Evolutionary conservation across 2,888 invertebrate species (phyloP), one percentile per base, ranked within the genome.

Genomic region (Tiliacea citrago): DNA sequence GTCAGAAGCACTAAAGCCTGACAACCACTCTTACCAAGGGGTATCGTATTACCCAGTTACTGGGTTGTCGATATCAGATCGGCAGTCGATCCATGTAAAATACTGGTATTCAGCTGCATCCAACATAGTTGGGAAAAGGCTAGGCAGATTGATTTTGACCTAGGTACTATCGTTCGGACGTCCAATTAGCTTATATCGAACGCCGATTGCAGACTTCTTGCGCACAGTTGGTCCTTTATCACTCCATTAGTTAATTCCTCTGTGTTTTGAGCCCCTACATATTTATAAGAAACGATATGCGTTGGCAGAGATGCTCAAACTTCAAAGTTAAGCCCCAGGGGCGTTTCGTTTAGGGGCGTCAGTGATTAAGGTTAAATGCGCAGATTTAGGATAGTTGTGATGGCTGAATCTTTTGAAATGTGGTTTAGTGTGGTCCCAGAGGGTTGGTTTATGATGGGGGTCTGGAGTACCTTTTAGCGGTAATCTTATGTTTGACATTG

Each of bases 261-360:
- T 63, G 51, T 66, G 61, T 60, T 57, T 55, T 42, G 35, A 29
- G n/a, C 55, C 21, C 57, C 68, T 71, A 74, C 62, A 78, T 79
- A 85, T 80, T 79, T 77, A 76, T 78, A 87, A 75, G 83, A 80
- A 82, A 71, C 76, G 72, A 63, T 81, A 78, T 65, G 73, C 47
- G 69, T 63, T 75, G 70, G 18, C 76, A 74, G 76, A 67, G 81
- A 62, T 78, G 24, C 67, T 84, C 81, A 83, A 86, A 85, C 62
- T 75, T 85, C 67, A 75, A 78, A 81, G 82, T 82, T 70, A 42
- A 24, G 8, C 57, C 77, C 75, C 51, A 3, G 45, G 62, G 86
- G 76, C 75, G 47, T 57, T 66, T 29, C 60, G 57, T 73, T 68
- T 60, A 9, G 51, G 67, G 73, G 79, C 66, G 55, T 81, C 58